phyloP scores from a whole-genome alignment of 2,888 invertebrate species.

The Halictus ligatus region DNA sequence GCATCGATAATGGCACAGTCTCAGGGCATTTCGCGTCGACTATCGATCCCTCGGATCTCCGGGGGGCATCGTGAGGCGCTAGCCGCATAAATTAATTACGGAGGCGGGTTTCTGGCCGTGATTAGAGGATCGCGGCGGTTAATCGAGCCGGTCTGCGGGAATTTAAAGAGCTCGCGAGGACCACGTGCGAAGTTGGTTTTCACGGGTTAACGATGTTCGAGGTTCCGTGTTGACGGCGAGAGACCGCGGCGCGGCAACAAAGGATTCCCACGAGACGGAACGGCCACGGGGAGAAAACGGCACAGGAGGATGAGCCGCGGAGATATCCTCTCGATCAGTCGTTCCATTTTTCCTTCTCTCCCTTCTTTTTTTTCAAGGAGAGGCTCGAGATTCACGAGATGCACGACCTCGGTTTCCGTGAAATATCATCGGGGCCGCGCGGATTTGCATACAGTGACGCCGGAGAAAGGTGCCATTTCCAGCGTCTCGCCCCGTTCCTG shows the following conservation, averaged over 20 bases:
- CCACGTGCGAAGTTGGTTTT: not conserved
- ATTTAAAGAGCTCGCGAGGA: slow-evolving; percentile 4
- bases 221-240: not conserved
- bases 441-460: slow-evolving; percentile 55
- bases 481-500: slow-evolving; percentile 33
- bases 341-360: slow-evolving; percentile 35
- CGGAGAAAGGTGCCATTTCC: slow-evolving; percentile 57
- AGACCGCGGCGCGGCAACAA: slow-evolving; percentile 12
- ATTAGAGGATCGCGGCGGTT: slow-evolving; percentile 58
- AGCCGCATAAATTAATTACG: slow-evolving; percentile 73
- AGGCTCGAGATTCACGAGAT: slow-evolving; percentile 43
- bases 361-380: not conserved
- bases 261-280: slow-evolving; percentile 50
- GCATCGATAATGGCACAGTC: not conserved
- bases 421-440: slow-evolving; percentile 47
- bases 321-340: slow-evolving; percentile 11
- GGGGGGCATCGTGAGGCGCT: slow-evolving; percentile 63
- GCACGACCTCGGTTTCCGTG: slow-evolving; percentile 59
- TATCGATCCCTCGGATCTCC: slow-evolving; percentile 74
- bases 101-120: slow-evolving; percentile 49
- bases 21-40: slow-evolving; percentile 26
- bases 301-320: slow-evolving; percentile 18
- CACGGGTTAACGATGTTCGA: slow-evolving; percentile 19
- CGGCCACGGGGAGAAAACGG: slow-evolving; percentile 34
- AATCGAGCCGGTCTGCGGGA: slow-evolving; percentile 2